Base-by-base conservation (phyloP, 2,797 vertebrate species). In the Rhabdomys pumilio region DNA sequence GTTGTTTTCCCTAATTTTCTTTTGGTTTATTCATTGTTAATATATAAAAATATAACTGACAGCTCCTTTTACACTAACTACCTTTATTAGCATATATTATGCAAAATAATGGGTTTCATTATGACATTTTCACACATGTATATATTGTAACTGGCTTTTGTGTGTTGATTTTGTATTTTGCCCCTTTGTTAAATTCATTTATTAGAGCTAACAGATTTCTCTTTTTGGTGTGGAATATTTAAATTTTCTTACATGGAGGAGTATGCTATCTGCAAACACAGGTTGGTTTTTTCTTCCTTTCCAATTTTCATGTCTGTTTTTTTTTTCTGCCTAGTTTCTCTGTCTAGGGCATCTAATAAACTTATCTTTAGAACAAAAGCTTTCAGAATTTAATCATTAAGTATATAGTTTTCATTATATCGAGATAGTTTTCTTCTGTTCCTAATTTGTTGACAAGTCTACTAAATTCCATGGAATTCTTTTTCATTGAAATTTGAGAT, bases 31-130 rank as follows among this genome's bases (percentile, higher is more conserved):
- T 53, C 34, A 67, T 90, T 80, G 61, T 67, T 67, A 80, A 41
- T 67, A 81, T 81, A n/a, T n/a, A 90, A 47, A 77, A 77, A 65
- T 61, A 31, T 73, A 89, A 89, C 55, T 59, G 38, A 44, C n/a
- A 86, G 31, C 55, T 38, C 20, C 20, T 41, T 67, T 38, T 69
- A 85, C 44, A 67, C 44, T 85, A 85, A 55, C 67, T 26, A 88
- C 50, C 72, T 85, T 55, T 57, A 73, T 77, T 89, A 77, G 29
- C 87, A 89, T 63, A 77, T 63, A 50, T 76, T 89, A 76, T 89
- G 29, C 57, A 89, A 77, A 89, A 61, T 76, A 75, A 76, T 61
- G 57, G 38, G 31, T 77, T 76, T 77, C 57, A 89, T 77, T 63
- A 83, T 83, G 41, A 77, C 29, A 63, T 77, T 89, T 89, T 34